Evolutionary conservation across 2,888 invertebrate species (phyloP).

Genomic region (Calliphora vomitoria): DNA sequence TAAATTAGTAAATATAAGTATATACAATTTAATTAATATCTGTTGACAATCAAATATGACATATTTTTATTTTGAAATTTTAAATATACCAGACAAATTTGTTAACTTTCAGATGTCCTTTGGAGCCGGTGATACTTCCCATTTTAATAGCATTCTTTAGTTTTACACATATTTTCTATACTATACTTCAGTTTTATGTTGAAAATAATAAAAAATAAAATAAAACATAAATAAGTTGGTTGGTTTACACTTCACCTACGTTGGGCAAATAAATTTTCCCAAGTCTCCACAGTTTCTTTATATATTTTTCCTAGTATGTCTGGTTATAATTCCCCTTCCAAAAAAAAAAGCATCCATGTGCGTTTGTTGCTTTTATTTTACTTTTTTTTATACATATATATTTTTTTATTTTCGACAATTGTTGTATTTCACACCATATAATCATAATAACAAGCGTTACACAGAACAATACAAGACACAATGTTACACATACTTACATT

Average conservation of each 20-base stretch:
- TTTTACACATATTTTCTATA: neutral
- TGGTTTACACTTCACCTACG: constrained; percentile 68
- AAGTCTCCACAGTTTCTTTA: constrained; percentile 15
- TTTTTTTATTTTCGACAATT: constrained; percentile 66
- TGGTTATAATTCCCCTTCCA: neutral
- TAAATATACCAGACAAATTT: neutral
- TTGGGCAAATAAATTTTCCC: constrained; percentile 56
- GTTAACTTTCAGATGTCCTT: neutral
- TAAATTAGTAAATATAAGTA: no score
- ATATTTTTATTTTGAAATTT: no score
- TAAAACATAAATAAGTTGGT: constrained; percentile 77
- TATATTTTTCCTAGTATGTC: constrained; percentile 11
- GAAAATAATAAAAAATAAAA: constrained; percentile 9
- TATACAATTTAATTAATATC: no score
- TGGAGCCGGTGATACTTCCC: neutral
- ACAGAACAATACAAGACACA: constrained; percentile 34
- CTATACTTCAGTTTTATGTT: neutral
- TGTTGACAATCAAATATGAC: no score
- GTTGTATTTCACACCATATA: constrained; percentile 72
- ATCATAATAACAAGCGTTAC: constrained; percentile 57
- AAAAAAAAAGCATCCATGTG: constrained; percentile 21
- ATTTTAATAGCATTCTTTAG: neutral
- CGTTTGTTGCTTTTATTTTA: constrained; percentile 37
- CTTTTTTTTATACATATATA: neutral
- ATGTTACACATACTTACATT: neutral